phyloP scores from a whole-genome alignment of 2,888 invertebrate genomes.

The Choristoneura rosaceana region DNA sequence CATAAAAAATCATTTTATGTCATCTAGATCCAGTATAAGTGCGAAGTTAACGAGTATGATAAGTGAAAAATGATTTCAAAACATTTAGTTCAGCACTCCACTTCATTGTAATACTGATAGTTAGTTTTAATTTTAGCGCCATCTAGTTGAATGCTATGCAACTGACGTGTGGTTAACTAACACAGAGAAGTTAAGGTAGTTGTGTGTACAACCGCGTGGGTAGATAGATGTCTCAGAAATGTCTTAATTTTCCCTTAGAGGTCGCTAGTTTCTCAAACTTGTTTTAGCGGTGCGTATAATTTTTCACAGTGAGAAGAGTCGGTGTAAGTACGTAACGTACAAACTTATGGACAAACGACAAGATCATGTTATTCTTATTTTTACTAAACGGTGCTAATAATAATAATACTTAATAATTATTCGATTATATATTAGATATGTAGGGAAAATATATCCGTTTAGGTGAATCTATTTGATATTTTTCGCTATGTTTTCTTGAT shows the following conservation, averaged over 20 bases:
- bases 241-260: not conserved
- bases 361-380: no score
- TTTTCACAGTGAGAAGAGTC: not conserved
- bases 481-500: no score
- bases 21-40: no score
- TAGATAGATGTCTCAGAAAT: not conserved
- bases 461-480: no score
- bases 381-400: no score
- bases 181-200: no score
- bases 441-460: no score
- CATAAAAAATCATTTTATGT: no score
- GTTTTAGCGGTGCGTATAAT: not conserved
- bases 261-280: not conserved
- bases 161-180: slow-evolving; percentile 2
- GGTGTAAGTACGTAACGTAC: not conserved
- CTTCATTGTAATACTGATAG: not conserved
- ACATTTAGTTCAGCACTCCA: not conserved
- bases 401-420: no score
- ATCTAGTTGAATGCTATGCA: slow-evolving; percentile 2
- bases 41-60: no score
- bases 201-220: no score
- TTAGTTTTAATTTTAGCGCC: slow-evolving; percentile 4
- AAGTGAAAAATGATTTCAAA: not conserved
- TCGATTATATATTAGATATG: no score
- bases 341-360: not conserved